Conservation (phyloP, 2,888 invertebrate species). For the Temnothorax unifasciatus region DNA sequence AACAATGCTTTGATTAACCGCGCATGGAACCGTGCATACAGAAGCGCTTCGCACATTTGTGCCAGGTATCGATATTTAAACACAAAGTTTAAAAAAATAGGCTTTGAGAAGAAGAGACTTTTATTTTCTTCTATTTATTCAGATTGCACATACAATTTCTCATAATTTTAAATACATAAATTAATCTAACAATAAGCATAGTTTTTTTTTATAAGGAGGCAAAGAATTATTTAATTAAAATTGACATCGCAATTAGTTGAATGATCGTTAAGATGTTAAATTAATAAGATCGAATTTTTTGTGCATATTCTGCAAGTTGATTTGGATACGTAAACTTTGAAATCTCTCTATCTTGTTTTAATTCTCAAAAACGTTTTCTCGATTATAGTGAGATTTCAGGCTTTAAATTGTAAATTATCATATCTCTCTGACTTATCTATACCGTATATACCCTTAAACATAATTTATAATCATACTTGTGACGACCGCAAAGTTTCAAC, state of each 20-base stretch:
- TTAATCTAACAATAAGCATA: not conserved
- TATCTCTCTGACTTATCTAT: not conserved
- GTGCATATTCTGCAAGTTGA: not conserved
- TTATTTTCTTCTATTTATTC: not conserved
- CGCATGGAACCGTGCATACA: not conserved
- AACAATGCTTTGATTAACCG: conserved; percentile 44
- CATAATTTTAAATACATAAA: not conserved
- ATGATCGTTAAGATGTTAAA: not conserved
- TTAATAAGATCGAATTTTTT: not conserved
- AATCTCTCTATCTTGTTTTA: not conserved
- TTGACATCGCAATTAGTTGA: not conserved
- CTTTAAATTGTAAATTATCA: not conserved
- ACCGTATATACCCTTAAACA: not conserved
- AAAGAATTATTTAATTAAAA: not conserved
- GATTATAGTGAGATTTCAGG: not conserved
- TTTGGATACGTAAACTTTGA: not conserved
- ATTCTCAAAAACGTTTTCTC: not conserved
- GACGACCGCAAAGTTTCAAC: conserved; percentile 52
- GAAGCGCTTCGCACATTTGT: not conserved
- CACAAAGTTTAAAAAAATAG: not conserved
- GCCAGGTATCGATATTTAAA: not conserved
- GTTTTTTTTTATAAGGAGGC: not conserved
- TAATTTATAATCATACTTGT: not conserved
- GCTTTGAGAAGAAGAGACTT: not conserved
- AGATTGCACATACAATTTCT: not conserved